These are phyloP conservation scores for Clusia tigrina DNA, from an alignment of 2,888 invertebrate genomes.

Conservation along the genomic window DNA sequence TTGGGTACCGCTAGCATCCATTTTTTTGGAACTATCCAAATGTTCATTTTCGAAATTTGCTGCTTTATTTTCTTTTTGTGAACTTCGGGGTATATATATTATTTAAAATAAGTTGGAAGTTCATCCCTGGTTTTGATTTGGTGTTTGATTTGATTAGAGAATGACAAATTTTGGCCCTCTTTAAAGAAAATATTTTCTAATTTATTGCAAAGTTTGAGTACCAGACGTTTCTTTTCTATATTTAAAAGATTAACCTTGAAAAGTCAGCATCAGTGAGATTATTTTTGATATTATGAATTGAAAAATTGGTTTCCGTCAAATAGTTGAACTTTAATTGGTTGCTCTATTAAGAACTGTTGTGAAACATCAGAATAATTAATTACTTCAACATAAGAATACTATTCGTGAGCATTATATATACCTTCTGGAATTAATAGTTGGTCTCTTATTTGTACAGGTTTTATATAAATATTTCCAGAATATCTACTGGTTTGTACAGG, in stretches of 20 bases:
- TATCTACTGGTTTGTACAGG: slow-evolving; percentile 18
- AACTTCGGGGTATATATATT: slow-evolving; percentile 40
- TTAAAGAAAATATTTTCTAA: slow-evolving; percentile 26
- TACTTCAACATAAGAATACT: slow-evolving; percentile 27
- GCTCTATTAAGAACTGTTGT: slow-evolving; percentile 24
- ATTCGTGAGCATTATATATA: slow-evolving; percentile 21
- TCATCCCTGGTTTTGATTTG: slow-evolving; percentile 31
- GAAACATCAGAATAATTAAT: slow-evolving; percentile 18
- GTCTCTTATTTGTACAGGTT: slow-evolving; percentile 17
- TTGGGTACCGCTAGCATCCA: slow-evolving; percentile 15
- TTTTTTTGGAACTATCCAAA: slow-evolving; percentile 29
- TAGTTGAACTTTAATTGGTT: slow-evolving; percentile 24
- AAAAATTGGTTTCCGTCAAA: neutral
- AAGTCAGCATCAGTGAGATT: too few relatives aligned
- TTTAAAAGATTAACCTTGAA: neutral
- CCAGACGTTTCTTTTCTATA: neutral
- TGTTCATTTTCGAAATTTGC: slow-evolving; percentile 37
- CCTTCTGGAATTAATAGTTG: slow-evolving; percentile 26
- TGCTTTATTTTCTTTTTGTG: slow-evolving; percentile 42
- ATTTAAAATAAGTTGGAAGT: slow-evolving; percentile 32
- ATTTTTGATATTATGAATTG: neutral
- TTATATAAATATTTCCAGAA: slow-evolving; percentile 24
- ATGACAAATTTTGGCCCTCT: slow-evolving; percentile 27
- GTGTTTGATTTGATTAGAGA: slow-evolving; percentile 30
- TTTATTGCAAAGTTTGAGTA: slow-evolving; percentile 28